Conservation (phyloP, 1,140 invertebrate species). For the Neodiprion lecontei region DNA sequence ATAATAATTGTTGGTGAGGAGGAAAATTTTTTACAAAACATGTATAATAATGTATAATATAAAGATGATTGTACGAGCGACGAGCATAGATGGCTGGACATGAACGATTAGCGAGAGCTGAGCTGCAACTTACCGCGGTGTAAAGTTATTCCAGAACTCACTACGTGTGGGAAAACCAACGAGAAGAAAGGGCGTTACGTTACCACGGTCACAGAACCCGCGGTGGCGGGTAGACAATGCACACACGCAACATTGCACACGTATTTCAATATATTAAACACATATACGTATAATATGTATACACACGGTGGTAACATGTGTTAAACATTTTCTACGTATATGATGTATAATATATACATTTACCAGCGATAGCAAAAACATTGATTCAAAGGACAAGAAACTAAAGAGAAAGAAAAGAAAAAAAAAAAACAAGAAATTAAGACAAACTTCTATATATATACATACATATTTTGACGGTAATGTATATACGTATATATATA, state of each 20-base stretch:
- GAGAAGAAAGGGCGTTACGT: slow-evolving; percentile 66
- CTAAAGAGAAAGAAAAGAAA: too few relatives aligned
- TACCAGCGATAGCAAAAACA: background rate
- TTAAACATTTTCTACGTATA: background rate
- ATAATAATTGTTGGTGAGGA: background rate
- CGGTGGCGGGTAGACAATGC: slow-evolving; percentile 48
- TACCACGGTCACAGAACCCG: slow-evolving; percentile 63
- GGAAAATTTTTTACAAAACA: background rate
- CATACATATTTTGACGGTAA: too few relatives aligned
- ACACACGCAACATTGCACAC: slow-evolving; percentile 48
- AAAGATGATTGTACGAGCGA: slow-evolving; percentile 21
- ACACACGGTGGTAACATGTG: slow-evolving; percentile 17
- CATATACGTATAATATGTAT: too few relatives aligned
- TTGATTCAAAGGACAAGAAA: background rate
- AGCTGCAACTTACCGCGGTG: slow-evolving; percentile 93
- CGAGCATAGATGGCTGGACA: slow-evolving; percentile 41
- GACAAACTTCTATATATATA: too few relatives aligned
- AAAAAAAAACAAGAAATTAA: too few relatives aligned
- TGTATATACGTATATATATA: background rate
- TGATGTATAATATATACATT: slow-evolving; percentile 16
- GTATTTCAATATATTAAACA: background rate
- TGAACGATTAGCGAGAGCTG: slow-evolving; percentile 63
- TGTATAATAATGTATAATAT: slow-evolving; percentile 13
- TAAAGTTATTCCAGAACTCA: slow-evolving; percentile 97
- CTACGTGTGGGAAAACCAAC: slow-evolving; percentile 75